Base-by-base conservation (phyloP, 2,113 vertebrate species). In the Dasyurus viverrinus region DNA sequence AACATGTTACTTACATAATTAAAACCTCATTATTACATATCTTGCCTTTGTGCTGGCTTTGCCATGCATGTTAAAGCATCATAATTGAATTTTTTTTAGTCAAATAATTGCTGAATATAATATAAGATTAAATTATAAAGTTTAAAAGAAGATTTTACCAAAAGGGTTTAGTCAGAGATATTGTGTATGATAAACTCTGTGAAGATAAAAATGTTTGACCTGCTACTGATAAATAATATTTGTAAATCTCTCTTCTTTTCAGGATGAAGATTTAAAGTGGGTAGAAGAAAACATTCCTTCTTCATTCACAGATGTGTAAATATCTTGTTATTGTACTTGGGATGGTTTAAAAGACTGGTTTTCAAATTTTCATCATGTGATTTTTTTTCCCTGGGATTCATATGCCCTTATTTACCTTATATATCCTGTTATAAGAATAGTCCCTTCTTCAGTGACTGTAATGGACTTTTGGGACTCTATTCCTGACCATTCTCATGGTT, bases 231-330 rank as follows among this genome's bases (percentile, higher is more conserved):
- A 84, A 42, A 84, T 84, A 42, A 19, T 84, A 84, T 84, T 84
- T 84, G 42, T 16, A 42, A 84, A 76, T 76, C 12, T 76, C 36
- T 95, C 95, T 42, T 96, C 94, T 95, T 95, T 60, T 54, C 95
- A 98, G 98, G 97, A 98, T 97, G 98, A 98, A 97, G 98, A 98
- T 97, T 96, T 98, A 96, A 98, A 98, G 92, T 98, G 98, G 98
- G 98, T 98, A 16, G 98, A 98, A 96, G 98, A 98, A 96, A 98
- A 98, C 90, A 98, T 98, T 89, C 98, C 98, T 30, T 98, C 98
- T 94, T 98, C 98, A 19, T 98, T 98, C 92, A 98, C 98, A 94
- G 98, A 98, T 19, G 97, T 98, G 98, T 98, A 98, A 98, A 57
- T 98, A 96, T 97, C 47, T 68, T 95, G 0, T 97, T 96, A 52